A percentile compares a stretch with the other conserved stretches of the same genome.
Conservation (phyloP, 2,113 vertebrate species). For the Hyla sarda region DNA sequence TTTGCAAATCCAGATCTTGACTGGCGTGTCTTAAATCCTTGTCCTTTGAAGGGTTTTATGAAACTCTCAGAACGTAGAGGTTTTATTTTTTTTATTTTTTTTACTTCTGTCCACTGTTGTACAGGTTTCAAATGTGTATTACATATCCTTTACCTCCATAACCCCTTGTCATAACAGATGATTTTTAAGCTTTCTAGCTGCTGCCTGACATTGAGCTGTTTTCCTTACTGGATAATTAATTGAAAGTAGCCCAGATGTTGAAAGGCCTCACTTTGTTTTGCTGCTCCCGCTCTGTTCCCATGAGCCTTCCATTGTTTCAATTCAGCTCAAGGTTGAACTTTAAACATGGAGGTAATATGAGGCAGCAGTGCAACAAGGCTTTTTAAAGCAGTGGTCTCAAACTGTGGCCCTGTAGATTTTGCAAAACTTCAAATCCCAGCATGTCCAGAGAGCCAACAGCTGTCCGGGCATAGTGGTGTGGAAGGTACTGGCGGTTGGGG, state of each 20-base stretch:
- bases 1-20: constrained; percentile 8
- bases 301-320: neutral
- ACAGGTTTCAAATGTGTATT: neutral
- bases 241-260: neutral
- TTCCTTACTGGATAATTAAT: neutral
- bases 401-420: too few species aligned
- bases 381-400: too few species aligned
- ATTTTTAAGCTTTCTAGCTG: constrained; percentile 11
- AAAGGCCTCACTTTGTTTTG: neutral
- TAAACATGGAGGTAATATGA: neutral
- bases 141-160: neutral
- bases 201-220: constrained; percentile 29
- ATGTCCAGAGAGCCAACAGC: too few species aligned
- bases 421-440: too few species aligned
- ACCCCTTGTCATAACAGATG: neutral
- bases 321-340: too few species aligned
- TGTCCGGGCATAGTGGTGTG: too few species aligned
- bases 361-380: neutral
- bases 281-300: neutral
- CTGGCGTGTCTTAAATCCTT: neutral
- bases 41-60: neutral
- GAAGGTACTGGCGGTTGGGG: too few species aligned
- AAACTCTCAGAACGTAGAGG: neutral
- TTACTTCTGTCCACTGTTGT: neutral
- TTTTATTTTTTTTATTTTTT: neutral